Conservation (phyloP, 1,140 invertebrate genomes). For the Aricia agestis region DNA sequence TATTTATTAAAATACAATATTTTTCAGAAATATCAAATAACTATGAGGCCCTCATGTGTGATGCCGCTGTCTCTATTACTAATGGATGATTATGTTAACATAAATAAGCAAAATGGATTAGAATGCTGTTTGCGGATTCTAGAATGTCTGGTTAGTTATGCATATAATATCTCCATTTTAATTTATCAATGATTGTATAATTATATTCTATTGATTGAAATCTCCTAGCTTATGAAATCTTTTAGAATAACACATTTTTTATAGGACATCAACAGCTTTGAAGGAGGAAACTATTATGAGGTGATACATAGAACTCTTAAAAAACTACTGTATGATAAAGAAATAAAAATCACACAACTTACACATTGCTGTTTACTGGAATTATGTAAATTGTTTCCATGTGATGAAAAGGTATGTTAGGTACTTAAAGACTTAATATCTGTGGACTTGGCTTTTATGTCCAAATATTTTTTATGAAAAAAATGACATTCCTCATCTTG, state of each 20-base stretch:
- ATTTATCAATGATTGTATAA: no score
- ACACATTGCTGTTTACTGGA: slow-evolving; percentile 41
- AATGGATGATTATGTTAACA: slow-evolving; percentile 48
- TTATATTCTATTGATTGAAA: no score
- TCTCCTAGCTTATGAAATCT: no score
- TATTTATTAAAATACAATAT: no score
- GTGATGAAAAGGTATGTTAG: slow-evolving; percentile 41
- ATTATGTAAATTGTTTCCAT: slow-evolving; percentile 40
- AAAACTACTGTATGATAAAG: slow-evolving; percentile 42
- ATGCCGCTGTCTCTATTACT: slow-evolving; percentile 47
- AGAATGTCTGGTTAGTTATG: slow-evolving; percentile 49
- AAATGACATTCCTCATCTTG: no score
- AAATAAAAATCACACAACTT: slow-evolving; percentile 46
- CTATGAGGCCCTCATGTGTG: slow-evolving; percentile 37
- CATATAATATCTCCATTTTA: neutral
- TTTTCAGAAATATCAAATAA: slow-evolving; percentile 46
- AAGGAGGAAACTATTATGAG: slow-evolving; percentile 61
- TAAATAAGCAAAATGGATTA: slow-evolving; percentile 52
- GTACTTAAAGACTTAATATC: slow-evolving; percentile 10
- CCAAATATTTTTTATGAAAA: no score
- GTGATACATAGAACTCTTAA: slow-evolving; percentile 49
- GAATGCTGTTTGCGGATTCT: slow-evolving; percentile 42
- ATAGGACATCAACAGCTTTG: slow-evolving; percentile 43
- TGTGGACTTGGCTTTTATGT: no score
- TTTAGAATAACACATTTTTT: slow-evolving; percentile 21